A percentile compares a stretch with the other conserved stretches of the same genome.
Evolutionary conservation across 64 coral and sea anemone genomes (phyloP).

Genomic region (Actinia tenebrosa): DNA sequence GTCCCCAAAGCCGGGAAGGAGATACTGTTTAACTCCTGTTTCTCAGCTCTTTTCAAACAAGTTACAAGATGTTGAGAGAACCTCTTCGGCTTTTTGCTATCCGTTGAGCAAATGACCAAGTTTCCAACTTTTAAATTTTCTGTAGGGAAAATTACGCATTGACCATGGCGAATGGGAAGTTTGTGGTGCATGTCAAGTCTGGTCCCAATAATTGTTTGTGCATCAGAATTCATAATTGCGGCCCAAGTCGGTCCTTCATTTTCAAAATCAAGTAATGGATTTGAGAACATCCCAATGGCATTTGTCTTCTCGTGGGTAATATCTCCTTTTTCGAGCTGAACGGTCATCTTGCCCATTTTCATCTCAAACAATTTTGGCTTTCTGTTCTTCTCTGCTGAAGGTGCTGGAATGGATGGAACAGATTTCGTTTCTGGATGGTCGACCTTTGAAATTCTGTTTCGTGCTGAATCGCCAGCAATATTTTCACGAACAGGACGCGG

Average conservation of each 20-base stretch:
- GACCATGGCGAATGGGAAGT: too few species aligned
- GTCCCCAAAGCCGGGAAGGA: constrained; percentile 66
- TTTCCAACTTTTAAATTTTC: too few species aligned
- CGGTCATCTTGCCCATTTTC: constrained; percentile 28
- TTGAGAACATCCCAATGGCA: constrained; percentile 41
- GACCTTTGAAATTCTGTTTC: background rate
- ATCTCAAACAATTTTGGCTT: constrained; percentile 22
- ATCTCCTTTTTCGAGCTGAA: constrained; percentile 43
- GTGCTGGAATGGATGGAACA: background rate
- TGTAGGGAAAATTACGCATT: too few species aligned
- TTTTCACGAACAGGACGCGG: background rate
- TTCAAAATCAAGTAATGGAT: constrained; percentile 8
- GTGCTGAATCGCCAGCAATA: background rate
- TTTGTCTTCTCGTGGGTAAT: constrained; percentile 53
- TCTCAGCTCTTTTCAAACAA: constrained; percentile 18
- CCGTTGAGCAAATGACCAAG: too few species aligned
- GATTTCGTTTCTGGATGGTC: background rate
- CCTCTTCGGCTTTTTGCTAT: too few species aligned
- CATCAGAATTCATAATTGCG: constrained; percentile 35
- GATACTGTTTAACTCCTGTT: constrained; percentile 4
- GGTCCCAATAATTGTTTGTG: background rate
- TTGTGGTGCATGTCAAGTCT: too few species aligned
- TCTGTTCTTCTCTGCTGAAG: background rate
- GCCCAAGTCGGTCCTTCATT: constrained; percentile 6
- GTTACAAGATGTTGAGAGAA: background rate